Evolutionary conservation across 2,113 vertebrate species (phyloP), one percentile per base, ranked within the genome.

Genomic region (Cephalopholis sonnerati): DNA sequence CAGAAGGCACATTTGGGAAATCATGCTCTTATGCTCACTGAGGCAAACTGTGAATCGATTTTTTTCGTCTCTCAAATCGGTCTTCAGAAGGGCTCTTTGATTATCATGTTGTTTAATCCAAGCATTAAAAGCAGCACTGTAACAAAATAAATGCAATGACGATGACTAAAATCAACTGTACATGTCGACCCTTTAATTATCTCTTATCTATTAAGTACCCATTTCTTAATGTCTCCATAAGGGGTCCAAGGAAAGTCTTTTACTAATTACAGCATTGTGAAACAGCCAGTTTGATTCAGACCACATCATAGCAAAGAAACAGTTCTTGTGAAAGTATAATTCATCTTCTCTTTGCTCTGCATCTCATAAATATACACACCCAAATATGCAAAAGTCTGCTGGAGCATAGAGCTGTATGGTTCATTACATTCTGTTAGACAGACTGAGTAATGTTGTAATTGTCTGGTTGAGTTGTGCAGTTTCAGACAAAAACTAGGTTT

Each of bases 1-100:
- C 71, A 41, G 9, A 17, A 29, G 7, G 66, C 50, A 46, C 66
- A 29, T 67, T 66, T 48, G 53, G 39, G 75, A 68, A 54, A 82
- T 63, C 0, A 3, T 61, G 71, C 24, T 61, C 1, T 59, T 9
- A 20, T 39, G 44, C 22, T 73, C 68, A 32, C 20, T 16, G 57
- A 77, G 65, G 59, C 59, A 36, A 36, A 73, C 61, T 27, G 9
- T 65, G 13, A 53, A 25, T 68, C 7, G 1, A 48, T 74, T 22
- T 74, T 48, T 32, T 25, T n/a, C n/a, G 50, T 62, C 65, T 69
- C 25, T 59, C 41, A 15, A 41, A 11, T 15, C 15, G 44, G 17
- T 64, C n/a, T 48, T 79, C 13, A 63, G 51, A 68, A n/a, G 18
- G 3, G 24, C 20, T 4, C 10, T 39, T 62, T 74, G 32, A 66